These are phyloP conservation scores for Drosophila putrida DNA, from an alignment of 2,888 invertebrate genomes.

Conservation along the genomic window DNA sequence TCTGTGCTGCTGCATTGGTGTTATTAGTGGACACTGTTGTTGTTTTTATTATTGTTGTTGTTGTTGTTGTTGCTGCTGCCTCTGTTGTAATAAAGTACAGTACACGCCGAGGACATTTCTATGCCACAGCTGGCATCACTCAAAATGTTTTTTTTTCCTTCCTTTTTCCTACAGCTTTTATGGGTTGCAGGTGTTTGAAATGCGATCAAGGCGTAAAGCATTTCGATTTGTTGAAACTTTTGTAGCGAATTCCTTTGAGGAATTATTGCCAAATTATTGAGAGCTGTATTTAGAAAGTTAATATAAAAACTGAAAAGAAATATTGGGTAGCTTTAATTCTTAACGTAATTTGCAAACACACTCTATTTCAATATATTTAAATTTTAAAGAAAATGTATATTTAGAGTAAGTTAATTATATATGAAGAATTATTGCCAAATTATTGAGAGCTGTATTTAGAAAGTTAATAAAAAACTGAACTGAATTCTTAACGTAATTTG, in stretches of 20 bases:
- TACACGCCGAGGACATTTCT: slow-evolving; percentile 55
- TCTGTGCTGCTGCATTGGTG: slow-evolving; percentile 78
- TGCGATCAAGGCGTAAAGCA: slow-evolving; percentile 35
- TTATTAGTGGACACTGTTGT: slow-evolving; percentile 65
- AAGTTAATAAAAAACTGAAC: neutral
- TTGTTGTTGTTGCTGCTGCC: slow-evolving; percentile 29
- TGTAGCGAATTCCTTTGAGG: neutral
- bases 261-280: neutral
- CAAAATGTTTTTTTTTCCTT: slow-evolving; percentile 58
- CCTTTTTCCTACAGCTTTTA: slow-evolving; percentile 29
- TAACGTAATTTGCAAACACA: no score
- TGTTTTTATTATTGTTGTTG: slow-evolving; percentile 32
- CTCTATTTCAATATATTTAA: no score
- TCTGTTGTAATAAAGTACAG: slow-evolving; percentile 67
- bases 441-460: neutral
- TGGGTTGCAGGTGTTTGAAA: slow-evolving; percentile 43
- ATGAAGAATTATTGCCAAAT: neutral
- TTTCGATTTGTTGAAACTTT: slow-evolving; percentile 14
- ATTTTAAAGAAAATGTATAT: no score
- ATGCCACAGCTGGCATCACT: slow-evolving; percentile 73
- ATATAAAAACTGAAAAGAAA: neutral
- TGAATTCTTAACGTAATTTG: no score
- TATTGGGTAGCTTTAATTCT: no score
- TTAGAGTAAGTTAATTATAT: no score
- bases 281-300: neutral